Conservation (phyloP, 2,797 vertebrate species). For the Rhinoraja longicauda region DNA sequence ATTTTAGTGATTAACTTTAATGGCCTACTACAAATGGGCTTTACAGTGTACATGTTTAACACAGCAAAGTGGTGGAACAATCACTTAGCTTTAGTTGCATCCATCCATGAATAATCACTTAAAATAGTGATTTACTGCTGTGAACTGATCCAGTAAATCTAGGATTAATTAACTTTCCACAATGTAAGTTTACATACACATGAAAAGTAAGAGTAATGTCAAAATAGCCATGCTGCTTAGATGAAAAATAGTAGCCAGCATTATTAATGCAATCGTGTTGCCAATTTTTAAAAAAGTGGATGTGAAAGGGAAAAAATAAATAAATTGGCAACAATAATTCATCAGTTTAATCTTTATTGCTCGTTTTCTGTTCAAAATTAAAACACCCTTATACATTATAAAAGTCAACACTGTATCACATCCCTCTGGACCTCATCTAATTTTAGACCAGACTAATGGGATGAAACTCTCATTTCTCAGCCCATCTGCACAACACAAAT, state of each 20-base stretch:
- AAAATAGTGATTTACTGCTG: neutral
- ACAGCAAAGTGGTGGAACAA: neutral
- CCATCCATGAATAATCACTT: neutral
- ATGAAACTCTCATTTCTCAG: neutral
- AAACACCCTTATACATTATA: neutral
- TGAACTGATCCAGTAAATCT: neutral
- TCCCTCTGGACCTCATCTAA: neutral
- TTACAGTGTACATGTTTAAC: neutral
- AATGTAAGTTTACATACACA: neutral
- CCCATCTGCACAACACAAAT: neutral
- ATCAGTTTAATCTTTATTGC: neutral
- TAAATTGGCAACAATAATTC: neutral
- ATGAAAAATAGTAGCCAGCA: neutral
- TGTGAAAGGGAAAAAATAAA: conserved; percentile 8
- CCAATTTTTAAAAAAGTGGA: neutral
- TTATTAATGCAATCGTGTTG: neutral
- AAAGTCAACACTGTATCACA: neutral
- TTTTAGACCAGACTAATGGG: neutral
- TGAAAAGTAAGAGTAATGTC: neutral
- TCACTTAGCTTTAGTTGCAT: neutral
- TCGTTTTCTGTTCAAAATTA: neutral
- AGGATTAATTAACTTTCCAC: neutral
- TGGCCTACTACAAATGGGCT: neutral
- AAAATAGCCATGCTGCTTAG: neutral
- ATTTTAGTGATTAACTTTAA: neutral